Evolutionary conservation across 2,113 vertebrate species (phyloP), one percentile per base, ranked within the genome.

Genomic region (Stegastes partitus): DNA sequence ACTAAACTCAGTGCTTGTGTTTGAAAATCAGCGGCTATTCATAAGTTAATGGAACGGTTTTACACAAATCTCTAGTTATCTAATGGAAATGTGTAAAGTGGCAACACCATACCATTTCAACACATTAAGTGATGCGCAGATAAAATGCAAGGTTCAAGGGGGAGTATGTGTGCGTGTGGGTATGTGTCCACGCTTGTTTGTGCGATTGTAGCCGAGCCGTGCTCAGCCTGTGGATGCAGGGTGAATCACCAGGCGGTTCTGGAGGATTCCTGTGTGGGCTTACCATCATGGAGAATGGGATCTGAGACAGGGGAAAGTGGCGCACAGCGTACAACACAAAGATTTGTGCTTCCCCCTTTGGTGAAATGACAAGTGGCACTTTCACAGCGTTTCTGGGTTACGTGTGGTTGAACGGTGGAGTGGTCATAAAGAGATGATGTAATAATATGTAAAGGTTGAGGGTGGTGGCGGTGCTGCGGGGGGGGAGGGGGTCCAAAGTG

Each of bases 221-320:
- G 69, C 68, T 74, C 45, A 75, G 74, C 58, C 79, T 83, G 77
- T 79, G 85, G 85, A 89, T 74, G 70, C 62, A 31, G 86, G 56
- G 81, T 85, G 84, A 91, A 85, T 89, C 87, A 89, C 81, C 65
- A 50, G 39, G 79, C 74, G 80, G 75, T 78, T 88, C 81, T 74
- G 55, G 59, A 85, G 76, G 81, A 81, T 68, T 83, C 72, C 83
- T 84, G 68, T 71, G 80, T 83, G 71, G 84, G 79, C 55, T 84
- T 59, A 73, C 62, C 67, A 66, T 80, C 45, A 16, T 28, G 54
- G 72, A 77, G 51, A 77, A 80, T 14, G 6, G 74, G 68, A 77
- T 51, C 50, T 45, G 28, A 73, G 64, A 70, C 5, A 68, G 37
- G 63, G 18, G 47, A 53, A 76, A 75, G 22, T 6, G 9, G 55